Conservation (phyloP, 2,113 vertebrate species). For the Phylloscopus whistleri region DNA sequence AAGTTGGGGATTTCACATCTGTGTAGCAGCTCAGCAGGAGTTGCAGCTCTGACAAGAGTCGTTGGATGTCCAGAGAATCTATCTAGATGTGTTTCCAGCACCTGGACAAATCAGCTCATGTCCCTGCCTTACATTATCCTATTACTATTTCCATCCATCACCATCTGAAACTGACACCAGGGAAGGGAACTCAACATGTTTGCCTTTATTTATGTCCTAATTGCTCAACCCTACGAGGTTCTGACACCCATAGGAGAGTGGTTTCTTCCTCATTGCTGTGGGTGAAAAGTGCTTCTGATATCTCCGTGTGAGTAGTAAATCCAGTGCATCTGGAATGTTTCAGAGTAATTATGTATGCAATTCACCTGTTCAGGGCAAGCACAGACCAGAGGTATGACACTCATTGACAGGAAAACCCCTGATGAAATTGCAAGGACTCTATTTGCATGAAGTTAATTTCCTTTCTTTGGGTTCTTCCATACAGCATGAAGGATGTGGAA, state of each 20-base stretch:
- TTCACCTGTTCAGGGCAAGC: conserved; percentile 11
- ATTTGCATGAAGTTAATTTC: not conserved
- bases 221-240: not conserved
- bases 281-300: not conserved
- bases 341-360: not conserved
- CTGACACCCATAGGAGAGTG: not conserved
- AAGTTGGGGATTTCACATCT: conserved; percentile 19
- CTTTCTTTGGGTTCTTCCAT: not conserved
- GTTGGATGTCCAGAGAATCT: not conserved
- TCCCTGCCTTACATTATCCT: not conserved
- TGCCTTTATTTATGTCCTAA: conserved; percentile 4
- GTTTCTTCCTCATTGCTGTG: not conserved
- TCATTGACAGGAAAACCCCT: not conserved
- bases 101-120: conserved; percentile 1
- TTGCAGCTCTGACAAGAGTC: not conserved
- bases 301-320: not conserved
- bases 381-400: not conserved
- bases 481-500: not conserved
- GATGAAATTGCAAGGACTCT: not conserved
- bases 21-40: conserved; percentile 19
- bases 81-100: not conserved
- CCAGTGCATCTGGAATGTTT: conserved; percentile 17
- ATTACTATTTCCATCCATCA: conserved; percentile 5
- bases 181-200: not conserved
- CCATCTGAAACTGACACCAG: not conserved